A percentile compares a stretch with the other conserved stretches of the same genome.
These are phyloP conservation scores for Rhizoglyphus robini DNA, from an alignment of 1,140 invertebrate genomes.

Conservation along the genomic window DNA sequence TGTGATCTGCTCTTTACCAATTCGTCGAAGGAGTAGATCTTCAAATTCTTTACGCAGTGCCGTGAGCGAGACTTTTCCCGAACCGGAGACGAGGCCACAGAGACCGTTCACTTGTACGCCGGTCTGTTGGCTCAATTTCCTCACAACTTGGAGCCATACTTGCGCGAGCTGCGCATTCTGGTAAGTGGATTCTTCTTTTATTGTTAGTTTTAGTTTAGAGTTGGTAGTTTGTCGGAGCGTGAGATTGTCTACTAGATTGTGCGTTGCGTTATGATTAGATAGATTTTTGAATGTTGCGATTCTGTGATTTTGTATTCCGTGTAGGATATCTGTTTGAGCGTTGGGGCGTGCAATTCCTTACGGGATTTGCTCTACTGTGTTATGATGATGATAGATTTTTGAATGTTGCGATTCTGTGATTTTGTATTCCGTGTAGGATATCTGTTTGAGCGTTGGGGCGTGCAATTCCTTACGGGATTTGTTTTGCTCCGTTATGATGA, in stretches of 20 bases:
- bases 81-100: slow-evolving; percentile 62
- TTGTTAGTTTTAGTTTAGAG: too few species aligned
- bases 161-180: slow-evolving; percentile 81
- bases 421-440: too few species aligned
- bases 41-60: slow-evolving; percentile 64
- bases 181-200: too few species aligned
- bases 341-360: too few species aligned
- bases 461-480: too few species aligned
- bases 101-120: slow-evolving; percentile 60
- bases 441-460: background rate
- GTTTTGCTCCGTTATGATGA: too few species aligned
- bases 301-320: too few species aligned
- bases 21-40: slow-evolving; percentile 56
- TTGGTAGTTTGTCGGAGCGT: too few species aligned
- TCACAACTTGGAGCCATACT: slow-evolving; percentile 86
- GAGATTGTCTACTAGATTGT: slow-evolving; percentile 72
- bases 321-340: background rate
- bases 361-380: too few species aligned
- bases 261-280: slow-evolving; percentile 64
- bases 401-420: too few species aligned
- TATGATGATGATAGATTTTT: too few species aligned
- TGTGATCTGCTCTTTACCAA: slow-evolving; percentile 91
- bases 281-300: too few species aligned
- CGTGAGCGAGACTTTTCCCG: slow-evolving; percentile 69
- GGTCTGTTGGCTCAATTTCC: slow-evolving; percentile 75